A percentile compares a stretch with the other conserved stretches of the same genome.
These are phyloP conservation scores for Dilophus febrilis DNA, from an alignment of 2,888 invertebrate species.

Conservation along the genomic window DNA sequence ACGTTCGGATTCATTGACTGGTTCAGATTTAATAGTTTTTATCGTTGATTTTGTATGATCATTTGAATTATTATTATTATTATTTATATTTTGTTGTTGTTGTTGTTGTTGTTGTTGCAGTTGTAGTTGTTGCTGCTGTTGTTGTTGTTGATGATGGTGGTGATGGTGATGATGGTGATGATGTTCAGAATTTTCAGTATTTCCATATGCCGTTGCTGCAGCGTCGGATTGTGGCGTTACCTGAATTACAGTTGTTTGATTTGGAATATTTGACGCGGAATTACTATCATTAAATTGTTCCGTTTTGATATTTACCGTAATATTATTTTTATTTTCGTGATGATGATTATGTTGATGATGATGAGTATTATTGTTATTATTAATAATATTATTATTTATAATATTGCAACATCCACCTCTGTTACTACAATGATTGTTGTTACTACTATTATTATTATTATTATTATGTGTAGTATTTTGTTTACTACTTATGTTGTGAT, in stretches of 20 bases:
- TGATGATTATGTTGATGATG: neutral
- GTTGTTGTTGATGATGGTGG: neutral
- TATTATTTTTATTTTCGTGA: neutral
- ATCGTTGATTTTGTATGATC: too few relatives aligned
- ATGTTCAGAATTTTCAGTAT: neutral
- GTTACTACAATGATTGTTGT: too few relatives aligned
- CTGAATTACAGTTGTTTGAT: conserved; percentile 3
- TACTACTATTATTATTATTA: conserved; percentile 3
- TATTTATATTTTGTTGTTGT: neutral
- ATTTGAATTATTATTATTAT: too few relatives aligned
- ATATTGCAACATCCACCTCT: too few relatives aligned
- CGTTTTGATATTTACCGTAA: too few relatives aligned
- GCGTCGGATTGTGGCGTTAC: too few relatives aligned
- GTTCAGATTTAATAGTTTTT: too few relatives aligned
- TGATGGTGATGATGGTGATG: neutral
- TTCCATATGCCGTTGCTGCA: neutral
- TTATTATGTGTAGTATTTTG: too few relatives aligned
- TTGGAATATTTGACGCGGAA: neutral
- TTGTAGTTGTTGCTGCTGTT: conserved; percentile 3
- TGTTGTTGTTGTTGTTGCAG: conserved; percentile 1
- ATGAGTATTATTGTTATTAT: too few relatives aligned
- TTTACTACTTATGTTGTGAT: conserved; percentile 1
- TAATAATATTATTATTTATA: too few relatives aligned
- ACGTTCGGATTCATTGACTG: too few relatives aligned
- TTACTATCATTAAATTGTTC: conserved; percentile 2